Evolutionary conservation across 1,140 invertebrate species (phyloP).

Genomic region (Megalopta genalis): DNA sequence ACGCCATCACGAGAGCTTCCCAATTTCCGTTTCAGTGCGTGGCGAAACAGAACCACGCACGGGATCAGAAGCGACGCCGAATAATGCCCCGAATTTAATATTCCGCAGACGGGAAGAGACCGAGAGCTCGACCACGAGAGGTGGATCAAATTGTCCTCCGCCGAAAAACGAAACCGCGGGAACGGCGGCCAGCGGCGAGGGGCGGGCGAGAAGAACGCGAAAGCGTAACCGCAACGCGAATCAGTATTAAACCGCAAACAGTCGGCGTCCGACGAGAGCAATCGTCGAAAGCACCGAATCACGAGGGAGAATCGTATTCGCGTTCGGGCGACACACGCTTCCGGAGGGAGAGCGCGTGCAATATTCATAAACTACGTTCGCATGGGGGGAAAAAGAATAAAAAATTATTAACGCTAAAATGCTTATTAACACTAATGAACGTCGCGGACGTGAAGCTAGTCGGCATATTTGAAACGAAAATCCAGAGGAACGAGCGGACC

Average conservation of each 20-base stretch:
- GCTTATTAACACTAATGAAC: too few relatives aligned
- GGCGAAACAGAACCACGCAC: too few relatives aligned
- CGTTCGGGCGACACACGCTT: constrained; percentile 36
- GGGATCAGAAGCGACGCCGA: too few relatives aligned
- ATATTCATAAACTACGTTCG: too few relatives aligned
- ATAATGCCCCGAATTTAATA: not conserved
- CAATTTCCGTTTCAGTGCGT: too few relatives aligned
- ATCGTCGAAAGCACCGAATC: constrained; percentile 30
- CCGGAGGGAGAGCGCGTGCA: constrained; percentile 2
- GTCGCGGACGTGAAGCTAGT: too few relatives aligned
- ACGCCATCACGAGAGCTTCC: too few relatives aligned
- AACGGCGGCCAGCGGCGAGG: too few relatives aligned
- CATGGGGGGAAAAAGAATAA: too few relatives aligned
- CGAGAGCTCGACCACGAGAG: not conserved
- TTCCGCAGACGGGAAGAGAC: not conserved
- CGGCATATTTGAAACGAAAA: too few relatives aligned
- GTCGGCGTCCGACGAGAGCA: not conserved
- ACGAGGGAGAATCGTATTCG: constrained; percentile 10
- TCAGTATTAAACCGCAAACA: constrained; percentile 28
- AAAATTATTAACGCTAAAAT: too few relatives aligned
- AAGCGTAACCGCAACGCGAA: constrained; percentile 32
- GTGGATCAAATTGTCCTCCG: constrained; percentile 10
- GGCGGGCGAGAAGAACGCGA: constrained; percentile 21
- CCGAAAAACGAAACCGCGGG: constrained; percentile 21
- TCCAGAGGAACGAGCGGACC: too few relatives aligned